Evolutionary conservation across 2,888 invertebrate species (phyloP), one percentile per base, ranked within the genome.

Genomic region (Amorpha juglandis): DNA sequence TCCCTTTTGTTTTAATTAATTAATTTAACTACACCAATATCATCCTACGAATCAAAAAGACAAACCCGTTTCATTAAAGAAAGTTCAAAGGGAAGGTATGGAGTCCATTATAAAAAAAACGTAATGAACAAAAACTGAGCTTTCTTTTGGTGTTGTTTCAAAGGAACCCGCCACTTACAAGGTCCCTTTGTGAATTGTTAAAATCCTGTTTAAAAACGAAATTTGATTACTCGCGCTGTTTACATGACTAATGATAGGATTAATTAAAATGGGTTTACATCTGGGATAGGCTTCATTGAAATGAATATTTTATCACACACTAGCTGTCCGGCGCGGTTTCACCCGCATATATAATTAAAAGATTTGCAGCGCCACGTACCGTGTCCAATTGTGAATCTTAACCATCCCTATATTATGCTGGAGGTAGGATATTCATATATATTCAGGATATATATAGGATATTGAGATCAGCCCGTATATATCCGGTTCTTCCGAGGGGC

Each of bases 21-120:
- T 47, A 47, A 47, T 48, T 48, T 48, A 48, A 50, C 9, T 50
- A 48, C 50, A 50, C 19, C 50, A 16, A 7, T 50, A 50, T 16
- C 47, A 47, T 47, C 47, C 35, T 9, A 3, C 11, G 19, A 58
- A 58, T 58, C 42, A 42, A 42, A 58, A 58, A 42, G 42, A 42
- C 58, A 58, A 42, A 38, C 58, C 42, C 19, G 6, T 58, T 42
- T 50, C 16, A 55, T 58, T 42, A 42, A 58, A 11, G 42, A 6
- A 42, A 63, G 71, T 72, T 70, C 72, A 76, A 78, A 77, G 70
- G 65, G 51, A 68, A 42, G 74, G 71, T 71, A 79, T 78, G 74
- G 75, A 78, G 79, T 80, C 75, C 80, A 82, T 84, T 82, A 81
- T n/a, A 76, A 77, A 77, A 78, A 78, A 75, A 75, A 76, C 80